Evolutionary conservation across 92 coral and sea anemone species (phyloP).

Genomic region (Virgularia gustaviana): DNA sequence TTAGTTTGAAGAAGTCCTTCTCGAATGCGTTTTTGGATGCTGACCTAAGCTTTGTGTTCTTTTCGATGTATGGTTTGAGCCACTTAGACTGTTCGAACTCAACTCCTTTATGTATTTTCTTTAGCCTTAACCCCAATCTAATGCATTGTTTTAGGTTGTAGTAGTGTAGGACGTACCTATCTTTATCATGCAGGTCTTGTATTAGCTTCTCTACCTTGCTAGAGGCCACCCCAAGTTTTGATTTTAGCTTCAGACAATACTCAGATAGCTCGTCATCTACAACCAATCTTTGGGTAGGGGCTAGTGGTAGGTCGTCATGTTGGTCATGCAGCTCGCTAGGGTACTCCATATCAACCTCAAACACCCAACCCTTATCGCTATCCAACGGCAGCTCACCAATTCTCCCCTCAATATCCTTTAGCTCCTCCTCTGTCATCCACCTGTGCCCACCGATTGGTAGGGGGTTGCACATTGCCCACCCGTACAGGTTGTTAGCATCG

Average conservation of each 20-base stretch:
- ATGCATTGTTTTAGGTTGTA: background rate
- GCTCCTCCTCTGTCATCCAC: background rate
- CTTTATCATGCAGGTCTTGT: background rate
- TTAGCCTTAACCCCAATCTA: background rate
- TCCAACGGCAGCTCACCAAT: too few species aligned
- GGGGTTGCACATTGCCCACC: background rate
- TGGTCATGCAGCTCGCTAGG: background rate
- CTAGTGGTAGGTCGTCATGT: conserved; percentile 1
- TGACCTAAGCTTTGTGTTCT: background rate
- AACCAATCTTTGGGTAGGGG: background rate
- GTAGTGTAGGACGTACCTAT: background rate
- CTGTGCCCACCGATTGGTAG: background rate
- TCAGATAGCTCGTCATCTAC: background rate
- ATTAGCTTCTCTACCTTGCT: background rate
- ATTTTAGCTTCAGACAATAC: background rate
- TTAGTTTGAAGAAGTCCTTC: background rate
- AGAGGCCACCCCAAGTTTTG: background rate
- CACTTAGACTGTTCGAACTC: background rate
- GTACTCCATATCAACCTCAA: conserved; percentile 10
- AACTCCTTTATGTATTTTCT: background rate
- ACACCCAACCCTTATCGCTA: background rate
- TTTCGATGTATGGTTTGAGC: background rate
- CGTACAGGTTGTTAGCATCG: conserved; percentile 26
- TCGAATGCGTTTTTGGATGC: background rate
- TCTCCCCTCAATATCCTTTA: background rate